Evolutionary conservation across 2,888 invertebrate species (phyloP).

Genomic region (Pollenia amentaria): DNA sequence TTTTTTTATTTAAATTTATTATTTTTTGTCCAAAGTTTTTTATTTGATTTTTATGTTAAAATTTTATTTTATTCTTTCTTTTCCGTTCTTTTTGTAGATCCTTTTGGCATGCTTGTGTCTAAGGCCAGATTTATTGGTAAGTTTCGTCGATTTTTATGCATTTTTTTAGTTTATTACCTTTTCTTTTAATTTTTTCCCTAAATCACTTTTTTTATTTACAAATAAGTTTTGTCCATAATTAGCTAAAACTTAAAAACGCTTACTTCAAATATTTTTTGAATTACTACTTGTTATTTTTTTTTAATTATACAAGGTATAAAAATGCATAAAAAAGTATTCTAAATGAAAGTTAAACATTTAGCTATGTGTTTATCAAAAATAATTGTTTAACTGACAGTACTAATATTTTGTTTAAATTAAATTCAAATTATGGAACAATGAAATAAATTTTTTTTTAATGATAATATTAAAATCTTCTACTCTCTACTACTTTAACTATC

Average conservation of each 20-base stretch:
- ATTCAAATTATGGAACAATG: conserved; percentile 1
- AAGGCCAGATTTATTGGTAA: conserved; percentile 91
- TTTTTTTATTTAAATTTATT: conserved; percentile 36
- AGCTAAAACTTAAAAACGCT: conserved; percentile 57
- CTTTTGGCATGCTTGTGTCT: conserved; percentile 91
- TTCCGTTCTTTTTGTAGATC: conserved; percentile 88
- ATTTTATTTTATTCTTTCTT: conserved; percentile 84
- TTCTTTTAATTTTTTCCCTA: conserved; percentile 63
- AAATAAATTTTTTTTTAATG: background rate
- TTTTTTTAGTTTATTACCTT: conserved; percentile 72
- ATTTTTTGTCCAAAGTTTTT: conserved; percentile 55
- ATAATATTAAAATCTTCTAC: conserved; percentile 9
- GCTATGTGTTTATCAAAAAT: conserved; percentile 19
- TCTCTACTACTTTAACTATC: conserved; percentile 52
- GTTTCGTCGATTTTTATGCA: conserved; percentile 85
- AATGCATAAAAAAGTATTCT: conserved; percentile 69
- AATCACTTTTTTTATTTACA: conserved; percentile 66
- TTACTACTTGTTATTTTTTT: conserved; percentile 20
- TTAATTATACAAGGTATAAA: conserved; percentile 51
- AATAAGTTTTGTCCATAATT: conserved; percentile 33
- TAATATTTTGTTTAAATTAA: conserved; percentile 49
- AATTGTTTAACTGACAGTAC: conserved; percentile 41
- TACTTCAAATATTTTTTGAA: conserved; percentile 46
- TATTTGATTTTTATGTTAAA: conserved; percentile 68
- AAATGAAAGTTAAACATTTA: conserved; percentile 17